Evolutionary conservation across 2,797 vertebrate species (phyloP), one percentile per base, ranked within the genome.

Genomic region (Leptatherina wallacei): DNA sequence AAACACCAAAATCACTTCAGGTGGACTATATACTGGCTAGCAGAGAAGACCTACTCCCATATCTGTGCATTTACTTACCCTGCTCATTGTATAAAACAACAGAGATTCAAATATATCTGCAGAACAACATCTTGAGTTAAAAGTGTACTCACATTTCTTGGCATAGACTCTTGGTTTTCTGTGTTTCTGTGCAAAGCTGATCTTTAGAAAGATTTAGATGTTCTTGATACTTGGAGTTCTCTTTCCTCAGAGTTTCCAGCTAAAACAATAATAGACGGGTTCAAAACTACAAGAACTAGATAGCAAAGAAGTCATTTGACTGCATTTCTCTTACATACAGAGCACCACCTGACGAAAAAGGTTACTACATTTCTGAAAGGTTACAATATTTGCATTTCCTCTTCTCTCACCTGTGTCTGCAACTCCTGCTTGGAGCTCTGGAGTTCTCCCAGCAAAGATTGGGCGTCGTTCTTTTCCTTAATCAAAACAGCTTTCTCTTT

Each of bases 91-190:
- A 29, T 35, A 24, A 18, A 16, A n/a, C 24, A 3, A 3, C 12
- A 12, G 9, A 51, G 49, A 24, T 9, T 52, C 12, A 12, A 52
- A 6, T 51, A 51, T 12, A 11, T 51, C 49, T 51, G 24, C 24
- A n/a, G 9, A 10, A 49, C 27, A 27, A 13, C 22, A 24, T 4
- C n/a, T 11, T 12, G 51, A 27, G 29, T 9, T 14, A 29, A 44
- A 16, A 10, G 32, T 55, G 56, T 73, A 96, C 98, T 97, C 90
- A 99, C 98, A 97, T 94, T 93, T 98, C 96, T 86, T 94, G 95
- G 81, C 51, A 90, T 71, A 98, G 95, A 83, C 89, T 93, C 87
- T 95, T 95, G 62, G 94, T 95, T 84, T 85, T 96, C 82, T 96
- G 85, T 76, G 91, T 95, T 90, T 97, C 96, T 57, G 90, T 91